Evolutionary conservation across 2,797 vertebrate genomes (phyloP).

Genomic region (Luscinia megarhynchos): DNA sequence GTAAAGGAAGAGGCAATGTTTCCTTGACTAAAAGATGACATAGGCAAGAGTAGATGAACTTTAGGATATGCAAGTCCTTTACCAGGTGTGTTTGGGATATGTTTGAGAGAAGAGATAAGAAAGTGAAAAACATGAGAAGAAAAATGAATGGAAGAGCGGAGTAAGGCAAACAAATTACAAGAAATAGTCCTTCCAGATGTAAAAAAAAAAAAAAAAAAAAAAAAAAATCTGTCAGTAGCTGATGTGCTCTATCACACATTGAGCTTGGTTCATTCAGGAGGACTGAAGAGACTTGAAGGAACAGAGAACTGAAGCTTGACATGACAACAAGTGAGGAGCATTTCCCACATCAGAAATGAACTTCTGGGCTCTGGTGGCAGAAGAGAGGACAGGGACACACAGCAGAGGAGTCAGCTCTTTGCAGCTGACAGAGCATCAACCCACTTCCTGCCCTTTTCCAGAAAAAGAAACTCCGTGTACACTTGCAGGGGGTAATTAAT

Average conservation of each 20-base stretch:
- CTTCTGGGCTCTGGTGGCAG: background rate
- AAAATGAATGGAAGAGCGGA: background rate
- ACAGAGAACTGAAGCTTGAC: background rate
- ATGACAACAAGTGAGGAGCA: background rate
- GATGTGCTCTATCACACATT: too few relatives aligned
- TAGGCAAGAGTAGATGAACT: background rate
- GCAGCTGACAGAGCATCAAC: background rate
- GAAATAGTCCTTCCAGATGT: background rate
- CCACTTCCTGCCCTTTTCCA: background rate
- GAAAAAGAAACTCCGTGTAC: background rate
- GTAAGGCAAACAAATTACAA: background rate
- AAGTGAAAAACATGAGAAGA: background rate
- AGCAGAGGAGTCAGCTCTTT: background rate
- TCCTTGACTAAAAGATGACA: background rate
- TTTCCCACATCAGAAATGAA: background rate
- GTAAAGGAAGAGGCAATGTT: background rate
- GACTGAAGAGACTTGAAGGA: background rate
- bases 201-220: background rate
- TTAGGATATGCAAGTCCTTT: background rate
- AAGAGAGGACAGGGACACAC: background rate
- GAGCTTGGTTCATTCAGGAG: background rate
- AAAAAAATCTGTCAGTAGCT: background rate
- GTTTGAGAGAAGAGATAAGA: background rate
- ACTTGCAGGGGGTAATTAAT: background rate
- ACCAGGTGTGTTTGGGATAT: background rate